These are phyloP conservation scores for Dryobota labecula DNA, from an alignment of 2,888 invertebrate species.

Conservation along the genomic window DNA sequence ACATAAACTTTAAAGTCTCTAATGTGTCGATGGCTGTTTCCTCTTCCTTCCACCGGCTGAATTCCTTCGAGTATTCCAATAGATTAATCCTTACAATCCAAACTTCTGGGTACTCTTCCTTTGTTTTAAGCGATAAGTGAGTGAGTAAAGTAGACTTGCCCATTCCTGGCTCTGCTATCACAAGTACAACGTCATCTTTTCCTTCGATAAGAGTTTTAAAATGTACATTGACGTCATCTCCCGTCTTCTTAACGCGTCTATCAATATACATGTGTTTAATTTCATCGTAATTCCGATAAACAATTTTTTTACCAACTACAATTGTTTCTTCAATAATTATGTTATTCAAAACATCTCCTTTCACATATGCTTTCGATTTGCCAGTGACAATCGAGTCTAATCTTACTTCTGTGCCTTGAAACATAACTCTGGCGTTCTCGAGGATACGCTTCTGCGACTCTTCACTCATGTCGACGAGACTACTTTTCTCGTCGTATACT, in stretches of 20 bases:
- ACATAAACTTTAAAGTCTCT: conserved; percentile 23
- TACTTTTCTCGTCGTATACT: conserved; percentile 10
- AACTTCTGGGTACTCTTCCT: conserved; percentile 37
- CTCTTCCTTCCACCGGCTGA: conserved; percentile 33
- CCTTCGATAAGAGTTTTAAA: neutral
- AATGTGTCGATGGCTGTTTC: conserved; percentile 10
- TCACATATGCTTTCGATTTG: conserved; percentile 20
- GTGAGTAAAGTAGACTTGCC: conserved; percentile 58
- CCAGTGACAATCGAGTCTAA: conserved; percentile 30
- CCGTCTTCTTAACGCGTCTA: conserved; percentile 21
- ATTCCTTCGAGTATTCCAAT: conserved; percentile 32
- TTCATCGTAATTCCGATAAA: conserved; percentile 34
- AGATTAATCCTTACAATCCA: conserved; percentile 57
- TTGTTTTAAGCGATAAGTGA: too few relatives aligned
- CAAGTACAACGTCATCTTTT: conserved; percentile 29
- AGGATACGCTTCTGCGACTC: conserved; percentile 24
- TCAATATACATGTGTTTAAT: conserved; percentile 44
- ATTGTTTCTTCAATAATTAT: conserved; percentile 31
- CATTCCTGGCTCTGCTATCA: conserved; percentile 57
- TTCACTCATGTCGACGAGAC: conserved; percentile 21
- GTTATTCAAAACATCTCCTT: conserved; percentile 42
- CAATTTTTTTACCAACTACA: conserved; percentile 23
- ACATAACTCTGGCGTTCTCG: conserved; percentile 21
- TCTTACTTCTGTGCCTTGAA: conserved; percentile 40
- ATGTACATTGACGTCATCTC: neutral